These are phyloP conservation scores for Clarias laeviceps DNA, from an alignment of 2,797 vertebrate genomes.

Conservation along the genomic window DNA sequence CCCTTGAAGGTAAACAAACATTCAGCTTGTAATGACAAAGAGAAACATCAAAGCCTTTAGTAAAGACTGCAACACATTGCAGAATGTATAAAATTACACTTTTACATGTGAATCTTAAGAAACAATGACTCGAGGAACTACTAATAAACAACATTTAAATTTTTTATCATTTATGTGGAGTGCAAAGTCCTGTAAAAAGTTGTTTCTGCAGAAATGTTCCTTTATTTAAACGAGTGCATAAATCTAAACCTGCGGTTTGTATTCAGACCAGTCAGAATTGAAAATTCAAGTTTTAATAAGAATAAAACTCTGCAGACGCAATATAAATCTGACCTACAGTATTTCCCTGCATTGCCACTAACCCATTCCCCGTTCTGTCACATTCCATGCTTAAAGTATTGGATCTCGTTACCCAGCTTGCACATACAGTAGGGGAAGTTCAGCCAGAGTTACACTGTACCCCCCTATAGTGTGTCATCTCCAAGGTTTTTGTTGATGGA, in stretches of 20 bases:
- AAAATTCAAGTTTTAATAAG: constrained; percentile 7
- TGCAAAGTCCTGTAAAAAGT: background rate
- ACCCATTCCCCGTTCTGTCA: background rate
- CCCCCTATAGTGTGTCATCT: constrained; percentile 8
- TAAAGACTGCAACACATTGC: background rate
- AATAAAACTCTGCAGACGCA: background rate
- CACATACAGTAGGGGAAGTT: constrained; percentile 19
- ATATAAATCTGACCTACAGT: constrained; percentile 9
- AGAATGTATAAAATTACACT: background rate
- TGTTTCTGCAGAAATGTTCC: background rate
- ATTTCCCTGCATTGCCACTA: constrained; percentile 9
- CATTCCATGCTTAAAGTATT: background rate
- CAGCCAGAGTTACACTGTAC: constrained; percentile 10
- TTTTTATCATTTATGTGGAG: background rate
- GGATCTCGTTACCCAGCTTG: constrained; percentile 19
- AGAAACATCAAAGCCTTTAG: background rate
- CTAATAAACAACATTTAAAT: background rate
- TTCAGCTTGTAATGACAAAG: background rate
- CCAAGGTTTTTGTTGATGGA: background rate
- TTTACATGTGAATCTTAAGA: background rate
- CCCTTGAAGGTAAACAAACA: background rate
- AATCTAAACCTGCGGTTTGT: background rate
- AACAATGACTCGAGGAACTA: background rate
- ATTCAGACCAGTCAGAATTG: background rate
- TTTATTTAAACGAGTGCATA: background rate